These are phyloP conservation scores for Stomorhina lunata DNA, from an alignment of 2,888 invertebrate genomes.

Conservation along the genomic window DNA sequence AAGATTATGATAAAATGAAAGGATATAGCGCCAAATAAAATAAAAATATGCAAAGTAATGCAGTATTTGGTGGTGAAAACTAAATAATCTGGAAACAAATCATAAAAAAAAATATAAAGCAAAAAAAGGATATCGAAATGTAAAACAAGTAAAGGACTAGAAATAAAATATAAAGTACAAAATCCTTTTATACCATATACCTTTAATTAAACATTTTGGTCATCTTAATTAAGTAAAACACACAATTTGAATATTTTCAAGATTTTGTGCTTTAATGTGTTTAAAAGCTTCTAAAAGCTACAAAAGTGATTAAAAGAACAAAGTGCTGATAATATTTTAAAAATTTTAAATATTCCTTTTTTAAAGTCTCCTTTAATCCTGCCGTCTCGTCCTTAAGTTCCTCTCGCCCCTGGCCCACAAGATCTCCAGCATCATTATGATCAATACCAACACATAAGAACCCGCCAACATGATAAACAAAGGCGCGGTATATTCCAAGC, in stretches of 20 bases:
- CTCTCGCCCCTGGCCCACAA: conserved; percentile 68
- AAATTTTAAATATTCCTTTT: background rate
- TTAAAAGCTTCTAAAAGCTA: background rate
- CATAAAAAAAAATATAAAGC: background rate
- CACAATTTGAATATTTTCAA: background rate
- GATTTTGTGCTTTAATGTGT: background rate
- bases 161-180: background rate
- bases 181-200: background rate
- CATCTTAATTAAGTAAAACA: background rate
- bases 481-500: conserved; percentile 77
- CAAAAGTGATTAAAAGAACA: background rate
- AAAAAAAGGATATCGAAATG: background rate
- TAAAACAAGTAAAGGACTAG: background rate
- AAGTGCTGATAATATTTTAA: background rate
- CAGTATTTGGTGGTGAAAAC: too few relatives aligned
- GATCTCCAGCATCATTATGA: conserved; percentile 72
- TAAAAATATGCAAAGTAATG: too few relatives aligned
- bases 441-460: conserved; percentile 70
- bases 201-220: background rate
- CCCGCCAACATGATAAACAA: conserved; percentile 74
- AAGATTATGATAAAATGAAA: conserved; percentile 31
- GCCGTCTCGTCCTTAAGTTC: background rate
- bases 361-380: background rate
- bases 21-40: background rate
- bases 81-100: too few relatives aligned